Evolutionary conservation across 2,888 invertebrate species (phyloP), one percentile per base, ranked within the genome.

Genomic region (Odontomyia ornata): DNA sequence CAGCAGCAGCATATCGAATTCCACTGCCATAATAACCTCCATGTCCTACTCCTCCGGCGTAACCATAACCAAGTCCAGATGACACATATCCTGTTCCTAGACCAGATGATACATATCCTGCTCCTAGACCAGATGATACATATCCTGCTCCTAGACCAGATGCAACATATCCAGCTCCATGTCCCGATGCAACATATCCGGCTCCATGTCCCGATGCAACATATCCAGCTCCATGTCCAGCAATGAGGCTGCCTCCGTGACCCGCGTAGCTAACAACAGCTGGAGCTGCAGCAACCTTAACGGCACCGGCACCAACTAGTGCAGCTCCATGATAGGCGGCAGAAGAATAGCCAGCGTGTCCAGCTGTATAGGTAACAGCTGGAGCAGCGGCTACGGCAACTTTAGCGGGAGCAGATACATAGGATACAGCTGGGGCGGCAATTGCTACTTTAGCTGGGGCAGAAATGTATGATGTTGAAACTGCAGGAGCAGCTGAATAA

Each of bases 1-100:
- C 84, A n/a, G 83, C 83, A n/a, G 84, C 83, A 3, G 86, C 86
- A 81, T 86, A 86, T 78, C 86, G 83, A 77, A 77, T 47, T 84
- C 28, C 84, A 11, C 82, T 83, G 3, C 84, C 83, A 28, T 82
- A 79, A 2, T 82, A 81, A n/a, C 84, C 84, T 5, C 83, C 84
- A 76, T 82, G 82, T 1, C 81, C 80, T 13, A 46, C 18, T 56
- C 28, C 30, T 18, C 73, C 67, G 13, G 64, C 75, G 46, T 60
- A 27, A 28, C 76, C 78, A 67, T 77, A 77, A 11, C 76, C 78
- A 25, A 21, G 13, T 18, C 67, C 43, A 23, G n/a, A 36, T 43
- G 43, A 62, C 5, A 57, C 60, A 21, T 57, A 23, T 36, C 57
- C 57, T 11, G 69, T 36, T 21, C 72, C 71, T 28, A 71, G 72